Percentiles rank a stretch among this genome's conserved stretches.
These are phyloP conservation scores for Atherinomorus stipes DNA, from an alignment of 2,113 vertebrate genomes.

Conservation along the genomic window DNA sequence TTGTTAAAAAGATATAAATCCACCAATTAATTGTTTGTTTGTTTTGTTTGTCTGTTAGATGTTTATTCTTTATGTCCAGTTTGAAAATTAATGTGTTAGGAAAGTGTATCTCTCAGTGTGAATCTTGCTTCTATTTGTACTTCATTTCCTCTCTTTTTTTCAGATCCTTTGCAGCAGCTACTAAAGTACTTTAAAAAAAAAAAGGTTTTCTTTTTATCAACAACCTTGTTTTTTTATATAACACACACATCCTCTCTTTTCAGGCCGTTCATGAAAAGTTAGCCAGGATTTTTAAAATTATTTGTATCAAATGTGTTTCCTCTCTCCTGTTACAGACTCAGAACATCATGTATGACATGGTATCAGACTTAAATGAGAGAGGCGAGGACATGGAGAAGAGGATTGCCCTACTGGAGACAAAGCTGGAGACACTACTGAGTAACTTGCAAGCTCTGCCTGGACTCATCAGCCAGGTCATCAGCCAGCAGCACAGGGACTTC, in stretches of 20 bases:
- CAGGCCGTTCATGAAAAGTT: constrained; percentile 6
- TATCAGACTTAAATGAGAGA: constrained; percentile 97
- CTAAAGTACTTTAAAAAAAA: not conserved
- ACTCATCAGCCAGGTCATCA: constrained; percentile 96
- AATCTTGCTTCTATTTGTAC: not conserved
- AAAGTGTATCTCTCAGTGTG: not conserved
- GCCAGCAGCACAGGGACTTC: constrained; percentile 95
- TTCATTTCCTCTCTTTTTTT: constrained; percentile 17
- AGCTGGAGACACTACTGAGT: constrained; percentile 95
- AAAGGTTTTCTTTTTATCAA: constrained; percentile 1
- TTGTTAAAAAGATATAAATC: too few relatives aligned
- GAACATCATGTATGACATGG: constrained; percentile 99
- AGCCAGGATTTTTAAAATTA: constrained; percentile 2
- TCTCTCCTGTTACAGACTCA: constrained; percentile 89
- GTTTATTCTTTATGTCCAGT: not conserved
- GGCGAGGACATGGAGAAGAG: constrained; percentile 99
- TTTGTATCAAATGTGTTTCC: constrained; percentile 36
- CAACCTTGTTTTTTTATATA: not conserved
- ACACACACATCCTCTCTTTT: not conserved
- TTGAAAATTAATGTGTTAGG: not conserved
- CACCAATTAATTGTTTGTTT: not conserved
- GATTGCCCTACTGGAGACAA: constrained; percentile 94
- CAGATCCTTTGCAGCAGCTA: not conserved
- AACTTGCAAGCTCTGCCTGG: constrained; percentile 96
- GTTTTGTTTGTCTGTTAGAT: not conserved